These are phyloP conservation scores for Galerucella nymphaeae DNA, from an alignment of 2,888 invertebrate genomes.

Conservation along the genomic window DNA sequence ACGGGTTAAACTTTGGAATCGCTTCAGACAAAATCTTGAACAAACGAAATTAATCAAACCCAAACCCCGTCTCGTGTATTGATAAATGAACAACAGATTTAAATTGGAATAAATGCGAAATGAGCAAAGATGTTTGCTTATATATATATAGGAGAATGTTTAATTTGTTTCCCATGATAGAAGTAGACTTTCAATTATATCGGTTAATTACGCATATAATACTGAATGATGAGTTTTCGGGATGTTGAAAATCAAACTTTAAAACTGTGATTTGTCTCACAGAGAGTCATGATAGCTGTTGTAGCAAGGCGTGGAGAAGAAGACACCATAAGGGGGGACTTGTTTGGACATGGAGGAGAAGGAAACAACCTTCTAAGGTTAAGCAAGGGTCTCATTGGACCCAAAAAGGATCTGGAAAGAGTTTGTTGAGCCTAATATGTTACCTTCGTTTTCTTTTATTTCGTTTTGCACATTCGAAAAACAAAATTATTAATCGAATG, in stretches of 20 bases:
- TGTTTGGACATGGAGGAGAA: too few relatives aligned
- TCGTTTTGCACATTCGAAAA: background rate
- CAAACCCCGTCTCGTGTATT: constrained; percentile 3
- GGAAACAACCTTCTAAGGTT: too few relatives aligned
- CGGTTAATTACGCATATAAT: constrained; percentile 26
- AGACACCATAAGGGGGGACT: too few relatives aligned
- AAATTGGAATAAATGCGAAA: constrained; percentile 38
- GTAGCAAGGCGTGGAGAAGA: too few relatives aligned
- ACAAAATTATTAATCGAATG: constrained; percentile 11
- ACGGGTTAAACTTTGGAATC: background rate
- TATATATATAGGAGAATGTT: constrained; percentile 15
- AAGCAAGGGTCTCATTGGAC: too few relatives aligned
- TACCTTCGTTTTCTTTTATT: too few relatives aligned
- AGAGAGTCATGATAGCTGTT: too few relatives aligned
- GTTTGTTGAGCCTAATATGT: too few relatives aligned
- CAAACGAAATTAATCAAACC: constrained; percentile 23
- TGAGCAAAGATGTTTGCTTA: constrained; percentile 40
- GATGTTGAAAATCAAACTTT: background rate
- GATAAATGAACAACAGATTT: constrained; percentile 38
- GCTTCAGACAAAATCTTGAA: constrained; percentile 9
- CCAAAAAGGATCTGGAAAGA: too few relatives aligned
- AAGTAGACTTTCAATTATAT: constrained; percentile 31
- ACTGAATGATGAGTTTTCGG: background rate
- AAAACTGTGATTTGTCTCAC: too few relatives aligned
- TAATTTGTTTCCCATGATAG: constrained; percentile 8